Percentiles rank a stretch among this genome's conserved stretches.
Conservation (phyloP, 2,888 invertebrate genomes). For the Cosmia pyralina region DNA sequence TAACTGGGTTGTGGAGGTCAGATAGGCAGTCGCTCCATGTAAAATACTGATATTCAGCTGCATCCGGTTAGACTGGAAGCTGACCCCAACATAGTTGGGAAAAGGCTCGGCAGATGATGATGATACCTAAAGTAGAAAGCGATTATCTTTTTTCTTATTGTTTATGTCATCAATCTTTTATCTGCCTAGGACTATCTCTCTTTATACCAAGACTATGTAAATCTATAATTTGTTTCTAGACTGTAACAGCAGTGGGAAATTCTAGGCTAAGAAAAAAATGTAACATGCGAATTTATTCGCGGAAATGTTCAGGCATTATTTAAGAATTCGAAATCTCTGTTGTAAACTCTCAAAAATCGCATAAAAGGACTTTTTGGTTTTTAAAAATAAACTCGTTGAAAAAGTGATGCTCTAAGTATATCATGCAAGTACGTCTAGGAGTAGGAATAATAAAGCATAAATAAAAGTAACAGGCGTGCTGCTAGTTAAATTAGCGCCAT, state of each 20-base stretch:
- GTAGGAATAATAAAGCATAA: conserved; percentile 16
- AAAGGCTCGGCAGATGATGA: too few relatives aligned
- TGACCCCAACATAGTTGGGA: too few relatives aligned
- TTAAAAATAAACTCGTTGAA: conserved; percentile 13
- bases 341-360: background rate
- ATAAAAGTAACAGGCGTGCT: conserved; percentile 51
- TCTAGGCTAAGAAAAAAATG: background rate
- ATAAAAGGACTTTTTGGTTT: background rate
- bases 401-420: background rate
- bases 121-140: conserved; percentile 36
- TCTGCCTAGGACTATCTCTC: conserved; percentile 19
- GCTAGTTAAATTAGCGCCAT: conserved; percentile 58
- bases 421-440: background rate
- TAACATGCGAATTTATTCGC: background rate
- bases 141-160: conserved; percentile 36
- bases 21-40: too few relatives aligned
- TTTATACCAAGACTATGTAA: background rate
- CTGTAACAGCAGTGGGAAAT: background rate
- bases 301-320: background rate
- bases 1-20: too few relatives aligned
- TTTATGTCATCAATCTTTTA: conserved; percentile 37
- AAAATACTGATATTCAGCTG: too few relatives aligned
- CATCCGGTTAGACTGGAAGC: too few relatives aligned
- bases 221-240: conserved; percentile 7
- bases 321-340: background rate